These are phyloP conservation scores for Pygoscelis adeliae DNA, from an alignment of 2,113 vertebrate species.

Conservation along the genomic window DNA sequence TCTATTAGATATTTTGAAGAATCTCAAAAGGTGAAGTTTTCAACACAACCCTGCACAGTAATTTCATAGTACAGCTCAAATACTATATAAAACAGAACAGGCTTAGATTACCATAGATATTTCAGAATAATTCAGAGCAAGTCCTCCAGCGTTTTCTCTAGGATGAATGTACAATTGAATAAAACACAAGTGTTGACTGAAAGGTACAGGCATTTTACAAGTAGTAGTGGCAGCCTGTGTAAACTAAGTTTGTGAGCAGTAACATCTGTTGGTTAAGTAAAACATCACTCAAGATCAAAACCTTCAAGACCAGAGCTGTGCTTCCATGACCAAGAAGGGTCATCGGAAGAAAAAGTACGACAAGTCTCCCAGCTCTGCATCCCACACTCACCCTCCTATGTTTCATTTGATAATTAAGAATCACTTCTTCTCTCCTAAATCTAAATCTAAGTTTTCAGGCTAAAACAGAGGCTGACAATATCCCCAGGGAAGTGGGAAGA, in stretches of 20 bases:
- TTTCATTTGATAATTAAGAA: background rate
- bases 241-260: background rate
- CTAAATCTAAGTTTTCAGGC: background rate
- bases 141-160: background rate
- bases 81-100: background rate
- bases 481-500: conserved; percentile 41
- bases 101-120: background rate
- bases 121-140: background rate
- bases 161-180: background rate
- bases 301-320: background rate
- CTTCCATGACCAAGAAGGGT: background rate
- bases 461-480: conserved; percentile 28
- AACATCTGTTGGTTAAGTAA: background rate
- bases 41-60: background rate
- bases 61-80: background rate
- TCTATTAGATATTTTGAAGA: background rate
- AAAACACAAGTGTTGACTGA: background rate
- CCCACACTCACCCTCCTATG: background rate
- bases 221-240: background rate
- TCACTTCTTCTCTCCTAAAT: background rate
- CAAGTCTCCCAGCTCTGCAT: background rate
- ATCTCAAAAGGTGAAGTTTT: background rate
- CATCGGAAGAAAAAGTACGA: background rate
- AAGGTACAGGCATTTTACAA: background rate
- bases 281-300: background rate